A percentile compares a stretch with the other conserved stretches of the same genome.
These are phyloP conservation scores for Mactromeris polynyma DNA, from an alignment of 2,888 invertebrate genomes.

Conservation along the genomic window DNA sequence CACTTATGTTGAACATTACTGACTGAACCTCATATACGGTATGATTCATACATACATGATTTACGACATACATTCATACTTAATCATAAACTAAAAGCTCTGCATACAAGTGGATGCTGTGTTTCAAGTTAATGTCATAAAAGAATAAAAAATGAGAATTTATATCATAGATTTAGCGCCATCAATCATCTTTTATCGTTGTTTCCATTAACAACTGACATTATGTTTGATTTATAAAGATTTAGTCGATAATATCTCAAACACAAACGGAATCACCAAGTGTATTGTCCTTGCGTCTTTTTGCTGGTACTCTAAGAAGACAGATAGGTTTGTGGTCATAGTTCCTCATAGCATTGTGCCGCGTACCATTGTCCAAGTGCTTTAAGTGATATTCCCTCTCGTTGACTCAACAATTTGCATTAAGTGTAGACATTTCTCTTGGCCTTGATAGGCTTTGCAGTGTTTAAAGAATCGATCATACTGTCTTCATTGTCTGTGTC, in stretches of 20 bases:
- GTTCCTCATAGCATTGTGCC: background rate
- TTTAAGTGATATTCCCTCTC: background rate
- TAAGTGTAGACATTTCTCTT: too few species aligned
- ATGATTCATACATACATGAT: too few species aligned
- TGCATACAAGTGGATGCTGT: background rate
- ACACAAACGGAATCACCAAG: background rate
- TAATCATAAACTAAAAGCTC: background rate
- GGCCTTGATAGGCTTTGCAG: too few species aligned
- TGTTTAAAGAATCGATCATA: too few species aligned
- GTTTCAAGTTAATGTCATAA: background rate
- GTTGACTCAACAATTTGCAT: background rate
- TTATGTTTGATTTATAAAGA: background rate
- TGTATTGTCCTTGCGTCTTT: background rate
- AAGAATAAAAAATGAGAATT: background rate
- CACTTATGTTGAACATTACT: too few species aligned
- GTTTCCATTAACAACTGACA: slow-evolving; percentile 5
- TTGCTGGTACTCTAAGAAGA: background rate
- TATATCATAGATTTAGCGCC: background rate
- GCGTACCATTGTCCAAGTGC: background rate
- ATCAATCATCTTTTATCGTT: background rate
- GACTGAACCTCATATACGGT: too few species aligned
- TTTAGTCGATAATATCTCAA: background rate
- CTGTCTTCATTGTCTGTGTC: too few species aligned
- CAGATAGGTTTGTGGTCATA: background rate
- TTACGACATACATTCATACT: too few species aligned